Evolutionary conservation across 2,888 invertebrate genomes (phyloP).

Genomic region (Adelphocoris suturalis): DNA sequence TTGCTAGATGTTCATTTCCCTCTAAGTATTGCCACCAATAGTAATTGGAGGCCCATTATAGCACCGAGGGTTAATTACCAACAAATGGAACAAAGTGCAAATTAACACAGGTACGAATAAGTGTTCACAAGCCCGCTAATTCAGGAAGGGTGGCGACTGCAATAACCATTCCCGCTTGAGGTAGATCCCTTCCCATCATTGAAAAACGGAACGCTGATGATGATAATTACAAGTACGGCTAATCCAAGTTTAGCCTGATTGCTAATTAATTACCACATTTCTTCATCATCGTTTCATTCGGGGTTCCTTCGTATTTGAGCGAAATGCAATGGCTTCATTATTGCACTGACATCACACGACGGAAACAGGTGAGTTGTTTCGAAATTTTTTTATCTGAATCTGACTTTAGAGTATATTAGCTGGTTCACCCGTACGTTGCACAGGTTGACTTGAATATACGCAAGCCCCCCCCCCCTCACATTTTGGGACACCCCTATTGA

Average conservation of each 20-base stretch:
- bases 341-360: too few species aligned
- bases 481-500: too few species aligned
- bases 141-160: neutral
- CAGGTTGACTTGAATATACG: too few species aligned
- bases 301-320: neutral
- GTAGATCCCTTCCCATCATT: neutral
- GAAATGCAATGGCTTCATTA: too few species aligned
- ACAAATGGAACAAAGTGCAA: neutral
- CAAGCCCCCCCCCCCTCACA: too few species aligned
- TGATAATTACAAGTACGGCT: slow-evolving; percentile 3
- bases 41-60: neutral
- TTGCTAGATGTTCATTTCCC: too few species aligned
- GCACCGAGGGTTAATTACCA: neutral
- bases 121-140: neutral
- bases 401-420: too few species aligned
- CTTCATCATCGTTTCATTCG: neutral
- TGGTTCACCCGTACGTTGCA: too few species aligned
- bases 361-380: too few species aligned
- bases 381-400: too few species aligned
- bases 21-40: too few species aligned
- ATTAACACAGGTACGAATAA: neutral
- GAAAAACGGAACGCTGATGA: slow-evolving; percentile 11
- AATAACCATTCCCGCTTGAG: neutral
- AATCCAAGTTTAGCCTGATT: neutral
- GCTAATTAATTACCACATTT: neutral